Conservation (phyloP, 2,888 invertebrate species). For the Mimas tiliae region DNA sequence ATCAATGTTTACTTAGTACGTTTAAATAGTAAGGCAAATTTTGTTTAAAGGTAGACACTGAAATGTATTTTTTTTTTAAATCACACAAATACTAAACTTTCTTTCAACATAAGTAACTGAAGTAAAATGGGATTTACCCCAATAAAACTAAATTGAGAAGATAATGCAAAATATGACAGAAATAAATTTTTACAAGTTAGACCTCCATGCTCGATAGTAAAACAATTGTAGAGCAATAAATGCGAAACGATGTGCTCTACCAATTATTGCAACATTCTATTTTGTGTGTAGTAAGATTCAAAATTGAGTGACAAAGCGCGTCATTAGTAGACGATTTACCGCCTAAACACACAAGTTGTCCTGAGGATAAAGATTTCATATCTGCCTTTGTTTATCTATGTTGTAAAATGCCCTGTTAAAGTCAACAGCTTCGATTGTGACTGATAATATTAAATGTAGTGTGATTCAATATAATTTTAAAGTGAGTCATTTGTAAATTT, state of each 20-base stretch:
- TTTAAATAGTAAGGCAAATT: no score
- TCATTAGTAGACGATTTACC: no score
- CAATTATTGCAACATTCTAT: constrained; percentile 60
- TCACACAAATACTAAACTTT: not conserved
- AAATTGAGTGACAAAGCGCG: constrained; percentile 38
- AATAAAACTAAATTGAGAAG: not conserved
- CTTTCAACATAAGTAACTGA: no score
- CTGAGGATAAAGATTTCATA: constrained; percentile 48
- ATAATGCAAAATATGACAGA: constrained; percentile 23
- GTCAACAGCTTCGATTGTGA: constrained; percentile 33
- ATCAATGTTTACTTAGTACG: no score
- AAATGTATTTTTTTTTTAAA: no score
- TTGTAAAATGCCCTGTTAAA: constrained; percentile 41
- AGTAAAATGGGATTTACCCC: not conserved
- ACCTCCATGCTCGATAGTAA: constrained; percentile 48
- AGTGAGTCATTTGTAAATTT: no score
- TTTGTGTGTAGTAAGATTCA: constrained; percentile 34
- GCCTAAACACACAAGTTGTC: constrained; percentile 13
- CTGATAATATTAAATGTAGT: not conserved
- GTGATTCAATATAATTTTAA: no score
- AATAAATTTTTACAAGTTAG: constrained; percentile 25
- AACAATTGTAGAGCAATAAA: constrained; percentile 40
- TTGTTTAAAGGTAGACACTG: no score
- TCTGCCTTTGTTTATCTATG: constrained; percentile 42
- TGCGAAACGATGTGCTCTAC: constrained; percentile 35